Base-by-base conservation (phyloP, 2,888 invertebrate species). In the Idaea straminata region DNA sequence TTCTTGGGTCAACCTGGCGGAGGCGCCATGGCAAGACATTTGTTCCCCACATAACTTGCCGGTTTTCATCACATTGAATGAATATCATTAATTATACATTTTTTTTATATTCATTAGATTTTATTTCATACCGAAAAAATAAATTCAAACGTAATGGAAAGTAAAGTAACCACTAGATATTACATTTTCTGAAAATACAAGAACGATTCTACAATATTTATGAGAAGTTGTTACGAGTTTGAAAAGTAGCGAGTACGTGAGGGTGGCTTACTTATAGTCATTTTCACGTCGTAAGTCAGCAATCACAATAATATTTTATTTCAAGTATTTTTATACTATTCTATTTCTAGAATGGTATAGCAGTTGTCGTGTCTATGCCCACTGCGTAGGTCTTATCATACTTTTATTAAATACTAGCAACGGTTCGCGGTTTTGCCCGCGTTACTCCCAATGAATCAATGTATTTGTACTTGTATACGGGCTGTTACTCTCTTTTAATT, bases 241-340 rank as follows among this genome's bases (percentile, higher is more conserved):
- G 47, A 47, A 47, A 47, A 47, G 47, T 64, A 64, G 60, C 35
- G 59, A 47, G 65, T 62, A 69, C 68, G 70, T 67, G 65, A 73
- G 72, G 71, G 74, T 72, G 65, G 63, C 62, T 67, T 70, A 72
- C 69, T 73, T 73, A 73, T 66, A 70, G 71, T 73, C 70, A 70
- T 74, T 77, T 74, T 69, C 74, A 69, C 72, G 75, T 79, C 73
- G 77, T 80, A 84, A 82, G 83, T 81, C 83, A 83, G 77, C 74
- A 83, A 81, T 81, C 81, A 72, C 80, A 74, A 82, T 84, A 80
- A 83, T 83, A 80, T 81, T 82, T 83, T 83, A 80, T 83, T 82
- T 80, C 77, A 72, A 75, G 78, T 78, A 73, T 81, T 77, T 75
- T 81, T 78, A 75, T 69, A 7, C 6, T 10, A 47, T 13, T 47